Conservation (phyloP, 2,797 vertebrate species). For the Apogon hyalosoma region DNA sequence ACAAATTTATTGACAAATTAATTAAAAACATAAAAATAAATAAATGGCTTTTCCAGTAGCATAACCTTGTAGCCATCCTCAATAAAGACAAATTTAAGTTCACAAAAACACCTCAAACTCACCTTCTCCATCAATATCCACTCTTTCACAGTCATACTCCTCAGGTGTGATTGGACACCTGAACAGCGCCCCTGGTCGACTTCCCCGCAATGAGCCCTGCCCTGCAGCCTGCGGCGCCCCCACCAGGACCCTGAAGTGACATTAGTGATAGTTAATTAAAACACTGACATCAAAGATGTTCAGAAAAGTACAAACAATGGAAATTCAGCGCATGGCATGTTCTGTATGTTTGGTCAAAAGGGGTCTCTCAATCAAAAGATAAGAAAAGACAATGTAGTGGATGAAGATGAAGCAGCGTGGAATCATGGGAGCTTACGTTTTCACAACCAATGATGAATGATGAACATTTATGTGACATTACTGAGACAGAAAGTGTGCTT, state of each 20-base stretch:
- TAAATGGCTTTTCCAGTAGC: neutral
- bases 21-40: neutral
- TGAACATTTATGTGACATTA: too few species aligned
- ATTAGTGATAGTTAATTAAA: neutral
- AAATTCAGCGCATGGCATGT: too few species aligned
- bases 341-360: too few species aligned
- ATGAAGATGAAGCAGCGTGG: too few species aligned
- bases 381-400: too few species aligned
- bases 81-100: too few species aligned
- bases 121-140: conserved; percentile 92
- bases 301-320: too few species aligned
- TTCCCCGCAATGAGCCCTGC: conserved; percentile 82
- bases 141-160: conserved; percentile 89
- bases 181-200: conserved; percentile 90
- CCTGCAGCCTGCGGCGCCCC: conserved; percentile 91
- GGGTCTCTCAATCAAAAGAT: too few species aligned
- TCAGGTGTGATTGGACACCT: conserved; percentile 91
- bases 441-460: too few species aligned
- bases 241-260: conserved; percentile 88
- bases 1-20: neutral
- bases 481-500: too few species aligned
- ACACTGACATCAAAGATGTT: neutral
- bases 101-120: conserved; percentile 35
- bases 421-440: too few species aligned
- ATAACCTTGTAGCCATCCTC: neutral